Conservation (phyloP, 2,888 invertebrate species). For the Drosophila kambysellisi region DNA sequence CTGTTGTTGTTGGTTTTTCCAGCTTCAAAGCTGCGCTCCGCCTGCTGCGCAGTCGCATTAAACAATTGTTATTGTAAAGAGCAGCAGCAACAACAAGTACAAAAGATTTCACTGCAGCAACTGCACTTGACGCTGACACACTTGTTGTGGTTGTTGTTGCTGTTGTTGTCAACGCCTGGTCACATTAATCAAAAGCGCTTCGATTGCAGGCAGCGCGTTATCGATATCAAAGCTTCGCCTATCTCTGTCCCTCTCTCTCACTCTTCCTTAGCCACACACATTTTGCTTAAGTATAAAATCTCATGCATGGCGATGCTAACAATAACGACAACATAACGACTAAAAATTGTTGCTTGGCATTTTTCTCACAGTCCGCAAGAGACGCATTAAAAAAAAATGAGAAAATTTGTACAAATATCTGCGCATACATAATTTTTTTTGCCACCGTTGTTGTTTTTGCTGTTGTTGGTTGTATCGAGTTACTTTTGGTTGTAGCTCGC, state of each 20-base stretch:
- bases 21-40: constrained; percentile 66
- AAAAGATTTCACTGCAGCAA: constrained; percentile 65
- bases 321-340: constrained; percentile 19
- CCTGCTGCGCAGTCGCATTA: constrained; percentile 65
- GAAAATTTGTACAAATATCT: constrained; percentile 72
- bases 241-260: constrained; percentile 6
- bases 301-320: constrained; percentile 13
- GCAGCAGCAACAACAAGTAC: constrained; percentile 32
- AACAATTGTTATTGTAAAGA: constrained; percentile 65
- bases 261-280: not conserved
- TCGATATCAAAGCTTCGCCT: constrained; percentile 46
- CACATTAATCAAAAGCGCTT: constrained; percentile 57
- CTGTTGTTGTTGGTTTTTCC: constrained; percentile 31
- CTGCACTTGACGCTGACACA: constrained; percentile 69
- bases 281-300: constrained; percentile 34
- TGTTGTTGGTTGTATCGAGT: constrained; percentile 69
- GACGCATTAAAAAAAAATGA: constrained; percentile 48
- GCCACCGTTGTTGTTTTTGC: constrained; percentile 35
- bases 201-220: constrained; percentile 45
- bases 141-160: constrained; percentile 38
- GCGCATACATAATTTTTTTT: constrained; percentile 60
- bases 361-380: constrained; percentile 72
- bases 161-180: constrained; percentile 56
- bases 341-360: constrained; percentile 49
- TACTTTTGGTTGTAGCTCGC: constrained; percentile 68